These are phyloP conservation scores for Clarias fuscus DNA, from an alignment of 2,797 vertebrate genomes.

Conservation along the genomic window DNA sequence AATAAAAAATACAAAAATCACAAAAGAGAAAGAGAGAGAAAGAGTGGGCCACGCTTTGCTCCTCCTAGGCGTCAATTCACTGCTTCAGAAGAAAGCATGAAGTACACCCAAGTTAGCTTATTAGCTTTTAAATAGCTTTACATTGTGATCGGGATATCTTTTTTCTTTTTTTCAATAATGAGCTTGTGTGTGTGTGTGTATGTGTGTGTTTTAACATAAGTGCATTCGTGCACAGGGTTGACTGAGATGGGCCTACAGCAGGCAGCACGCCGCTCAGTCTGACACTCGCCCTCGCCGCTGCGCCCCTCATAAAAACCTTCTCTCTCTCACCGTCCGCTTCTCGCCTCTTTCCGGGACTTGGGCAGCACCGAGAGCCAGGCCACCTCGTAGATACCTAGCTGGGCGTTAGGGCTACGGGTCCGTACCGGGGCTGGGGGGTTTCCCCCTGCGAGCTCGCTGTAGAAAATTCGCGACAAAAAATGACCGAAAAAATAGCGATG, in stretches of 20 bases:
- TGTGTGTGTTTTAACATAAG: neutral
- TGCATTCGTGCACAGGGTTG: slow-evolving; percentile 16
- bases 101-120: slow-evolving; percentile 8
- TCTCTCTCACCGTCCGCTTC: slow-evolving; percentile 25
- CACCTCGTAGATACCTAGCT: slow-evolving; percentile 92
- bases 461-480: slow-evolving; percentile 99
- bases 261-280: slow-evolving; percentile 42
- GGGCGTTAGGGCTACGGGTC: slow-evolving; percentile 74
- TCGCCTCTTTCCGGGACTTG: slow-evolving; percentile 84
- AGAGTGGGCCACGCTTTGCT: neutral
- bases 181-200: neutral
- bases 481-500: slow-evolving; percentile 84
- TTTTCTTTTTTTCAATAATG: neutral
- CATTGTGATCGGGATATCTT: neutral
- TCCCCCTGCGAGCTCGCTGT: slow-evolving; percentile 72
- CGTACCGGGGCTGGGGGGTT: slow-evolving; percentile 68
- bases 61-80: neutral
- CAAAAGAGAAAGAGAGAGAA: neutral
- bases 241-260: slow-evolving; percentile 33
- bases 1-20: too few species aligned
- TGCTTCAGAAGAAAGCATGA: neutral
- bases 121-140: neutral
- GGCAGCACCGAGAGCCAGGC: slow-evolving; percentile 84
- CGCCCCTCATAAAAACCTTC: slow-evolving; percentile 18
- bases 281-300: slow-evolving; percentile 35